A percentile compares a stretch with the other conserved stretches of the same genome.
Conservation (phyloP, 2,113 vertebrate genomes). For the Marcusenius ussheri region DNA sequence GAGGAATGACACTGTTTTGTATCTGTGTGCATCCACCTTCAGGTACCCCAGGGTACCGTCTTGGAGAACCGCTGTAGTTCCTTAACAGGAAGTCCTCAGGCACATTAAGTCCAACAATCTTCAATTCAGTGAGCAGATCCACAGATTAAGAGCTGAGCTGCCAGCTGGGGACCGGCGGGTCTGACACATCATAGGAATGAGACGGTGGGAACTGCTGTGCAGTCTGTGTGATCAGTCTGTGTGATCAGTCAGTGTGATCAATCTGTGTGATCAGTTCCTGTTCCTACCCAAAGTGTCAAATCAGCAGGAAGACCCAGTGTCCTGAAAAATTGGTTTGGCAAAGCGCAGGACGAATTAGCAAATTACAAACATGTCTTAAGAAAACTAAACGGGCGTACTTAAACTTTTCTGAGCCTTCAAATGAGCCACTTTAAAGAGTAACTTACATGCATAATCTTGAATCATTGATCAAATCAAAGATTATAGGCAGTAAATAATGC, state of each 20-base stretch:
- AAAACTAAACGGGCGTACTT: not conserved
- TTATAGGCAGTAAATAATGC: not conserved
- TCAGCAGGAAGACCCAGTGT: not conserved
- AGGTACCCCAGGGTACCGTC: not conserved
- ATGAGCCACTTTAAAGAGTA: not conserved
- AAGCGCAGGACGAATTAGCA: not conserved
- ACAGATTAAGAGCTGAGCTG: not conserved
- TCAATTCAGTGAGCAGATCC: not conserved
- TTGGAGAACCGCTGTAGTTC: not conserved
- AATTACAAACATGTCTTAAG: not conserved
- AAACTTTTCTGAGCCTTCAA: not conserved
- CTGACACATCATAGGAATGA: not conserved
- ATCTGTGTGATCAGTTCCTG: not conserved
- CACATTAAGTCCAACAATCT: not conserved
- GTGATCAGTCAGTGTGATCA: too few relatives aligned
- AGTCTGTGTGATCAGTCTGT: not conserved
- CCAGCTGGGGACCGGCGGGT: not conserved
- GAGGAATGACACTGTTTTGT: not conserved
- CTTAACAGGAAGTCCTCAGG: not conserved
- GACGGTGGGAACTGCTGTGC: not conserved
- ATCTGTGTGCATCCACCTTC: not conserved
- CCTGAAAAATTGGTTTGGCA: not conserved
- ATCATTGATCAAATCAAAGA: not conserved
- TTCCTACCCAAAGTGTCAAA: not conserved
- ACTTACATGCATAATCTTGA: not conserved